phyloP scores from a whole-genome alignment of 2,888 invertebrate genomes.

The Choristoneura rosaceana region DNA sequence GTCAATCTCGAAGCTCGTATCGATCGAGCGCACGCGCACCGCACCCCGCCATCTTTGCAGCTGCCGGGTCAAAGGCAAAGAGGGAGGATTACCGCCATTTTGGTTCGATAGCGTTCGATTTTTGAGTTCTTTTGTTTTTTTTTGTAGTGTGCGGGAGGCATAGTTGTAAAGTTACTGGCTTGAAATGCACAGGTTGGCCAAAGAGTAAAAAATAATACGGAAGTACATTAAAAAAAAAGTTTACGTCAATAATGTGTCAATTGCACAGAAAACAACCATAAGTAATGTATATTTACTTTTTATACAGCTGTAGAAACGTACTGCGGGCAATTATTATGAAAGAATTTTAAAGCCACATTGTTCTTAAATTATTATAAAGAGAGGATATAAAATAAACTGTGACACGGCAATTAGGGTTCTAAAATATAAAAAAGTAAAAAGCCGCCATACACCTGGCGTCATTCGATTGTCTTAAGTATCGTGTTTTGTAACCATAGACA shows the following conservation, averaged over 20 bases:
- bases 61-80: constrained; percentile 80
- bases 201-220: not conserved
- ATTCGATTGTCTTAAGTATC: constrained; percentile 68
- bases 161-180: constrained; percentile 17
- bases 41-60: constrained; percentile 55
- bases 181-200: not conserved
- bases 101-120: constrained; percentile 58
- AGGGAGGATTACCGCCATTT: constrained; percentile 68
- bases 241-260: too few species aligned
- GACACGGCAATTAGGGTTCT: not conserved
- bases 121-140: constrained; percentile 34
- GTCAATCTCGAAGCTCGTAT: constrained; percentile 30
- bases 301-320: too few species aligned
- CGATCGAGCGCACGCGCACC: constrained; percentile 26
- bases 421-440: constrained; percentile 20
- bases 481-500: constrained; percentile 66
- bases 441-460: constrained; percentile 42
- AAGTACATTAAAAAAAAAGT: too few species aligned
- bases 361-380: constrained; percentile 22
- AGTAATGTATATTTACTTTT: too few species aligned
- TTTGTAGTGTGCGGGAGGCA: constrained; percentile 26
- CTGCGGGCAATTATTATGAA: too few species aligned
- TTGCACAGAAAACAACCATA: too few species aligned
- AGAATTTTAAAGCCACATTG: too few species aligned
- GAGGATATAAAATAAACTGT: not conserved